These are phyloP conservation scores for Wasmannia auropunctata DNA, from an alignment of 1,140 invertebrate genomes.

Conservation along the genomic window DNA sequence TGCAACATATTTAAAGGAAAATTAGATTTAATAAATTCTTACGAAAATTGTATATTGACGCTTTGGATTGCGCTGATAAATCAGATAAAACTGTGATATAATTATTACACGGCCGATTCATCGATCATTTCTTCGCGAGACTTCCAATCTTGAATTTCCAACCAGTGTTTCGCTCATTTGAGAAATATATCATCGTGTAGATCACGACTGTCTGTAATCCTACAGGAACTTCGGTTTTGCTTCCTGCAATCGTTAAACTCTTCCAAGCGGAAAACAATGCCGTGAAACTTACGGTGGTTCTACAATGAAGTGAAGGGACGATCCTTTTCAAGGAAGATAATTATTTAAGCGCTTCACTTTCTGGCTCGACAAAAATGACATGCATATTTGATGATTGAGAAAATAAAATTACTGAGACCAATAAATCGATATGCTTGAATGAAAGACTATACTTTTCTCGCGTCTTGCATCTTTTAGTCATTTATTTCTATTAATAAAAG, in stretches of 20 bases:
- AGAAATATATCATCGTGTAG: neutral
- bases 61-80: neutral
- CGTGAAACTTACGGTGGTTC: neutral
- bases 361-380: neutral
- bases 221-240: constrained; percentile 24
- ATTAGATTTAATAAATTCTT: neutral
- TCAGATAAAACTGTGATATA: neutral
- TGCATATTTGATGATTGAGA: neutral
- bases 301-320: neutral
- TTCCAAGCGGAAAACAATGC: constrained; percentile 56
- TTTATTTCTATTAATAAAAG: no score
- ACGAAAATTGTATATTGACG: neutral
- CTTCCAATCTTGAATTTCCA: neutral
- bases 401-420: neutral
- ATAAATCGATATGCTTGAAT: neutral
- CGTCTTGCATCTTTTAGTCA: neutral
- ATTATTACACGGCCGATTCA: neutral
- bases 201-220: neutral
- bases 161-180: neutral
- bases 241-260: constrained; percentile 50
- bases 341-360: neutral
- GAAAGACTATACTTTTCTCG: neutral
- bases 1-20: neutral
- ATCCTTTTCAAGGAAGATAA: neutral
- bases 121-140: neutral